Conservation (phyloP, 2,113 vertebrate species). For the Okapia johnstoni region DNA sequence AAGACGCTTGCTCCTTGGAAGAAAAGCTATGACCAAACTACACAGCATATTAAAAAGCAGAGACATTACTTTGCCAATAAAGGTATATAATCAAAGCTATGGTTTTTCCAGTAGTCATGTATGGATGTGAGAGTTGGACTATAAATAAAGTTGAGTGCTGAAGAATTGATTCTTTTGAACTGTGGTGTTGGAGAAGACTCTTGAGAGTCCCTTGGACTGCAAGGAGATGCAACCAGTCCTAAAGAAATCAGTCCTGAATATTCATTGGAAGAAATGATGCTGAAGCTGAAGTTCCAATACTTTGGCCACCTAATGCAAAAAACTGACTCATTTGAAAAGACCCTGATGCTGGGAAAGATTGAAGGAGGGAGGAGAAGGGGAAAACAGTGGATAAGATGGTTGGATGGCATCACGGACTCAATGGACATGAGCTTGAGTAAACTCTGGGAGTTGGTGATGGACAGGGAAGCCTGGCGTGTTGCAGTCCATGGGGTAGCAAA, state of each 20-base stretch:
- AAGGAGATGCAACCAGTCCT: not conserved
- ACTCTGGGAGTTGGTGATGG: not conserved
- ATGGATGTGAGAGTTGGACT: not conserved
- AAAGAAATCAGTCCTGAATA: not conserved
- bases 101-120: not conserved
- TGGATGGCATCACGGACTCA: not conserved
- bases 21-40: not conserved
- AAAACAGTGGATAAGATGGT: not conserved
- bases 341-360: not conserved
- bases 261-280: not conserved
- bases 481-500: not conserved
- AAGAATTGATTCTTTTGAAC: not conserved
- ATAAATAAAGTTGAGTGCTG: not conserved
- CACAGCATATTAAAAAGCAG: not conserved
- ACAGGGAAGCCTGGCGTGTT: not conserved
- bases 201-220: not conserved
- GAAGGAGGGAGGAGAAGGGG: fast-evolving
- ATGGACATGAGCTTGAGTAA: not conserved
- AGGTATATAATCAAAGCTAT: not conserved
- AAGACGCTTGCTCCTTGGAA: not conserved
- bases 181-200: not conserved
- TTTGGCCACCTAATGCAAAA: not conserved
- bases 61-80: not conserved
- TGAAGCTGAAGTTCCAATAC: not conserved
- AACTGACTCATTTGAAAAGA: not conserved